Percentiles rank a stretch among this genome's conserved stretches.
Conservation (phyloP, 2,797 vertebrate genomes). For the Sarcophilus harrisii region DNA sequence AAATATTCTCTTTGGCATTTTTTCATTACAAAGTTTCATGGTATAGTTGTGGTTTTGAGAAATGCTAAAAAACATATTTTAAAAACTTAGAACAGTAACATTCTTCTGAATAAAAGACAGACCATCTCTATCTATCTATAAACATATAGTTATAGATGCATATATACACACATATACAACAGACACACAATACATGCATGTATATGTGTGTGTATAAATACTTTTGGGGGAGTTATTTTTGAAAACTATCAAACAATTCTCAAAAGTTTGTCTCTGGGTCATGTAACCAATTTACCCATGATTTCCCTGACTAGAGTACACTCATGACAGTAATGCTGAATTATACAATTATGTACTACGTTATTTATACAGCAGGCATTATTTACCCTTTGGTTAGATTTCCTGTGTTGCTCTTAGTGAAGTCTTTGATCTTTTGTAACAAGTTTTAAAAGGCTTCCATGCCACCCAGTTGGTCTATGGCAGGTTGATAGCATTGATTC, state of each 20-base stretch:
- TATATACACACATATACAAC: too few relatives aligned
- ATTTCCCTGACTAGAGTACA: slow-evolving; percentile 10
- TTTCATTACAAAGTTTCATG: neutral
- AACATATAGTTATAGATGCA: too few relatives aligned
- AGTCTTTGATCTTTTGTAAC: slow-evolving; percentile 71
- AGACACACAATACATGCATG: too few relatives aligned
- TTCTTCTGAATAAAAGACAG: neutral
- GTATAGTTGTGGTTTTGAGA: neutral
- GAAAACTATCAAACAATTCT: neutral
- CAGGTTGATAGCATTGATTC: neutral
- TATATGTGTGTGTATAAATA: too few relatives aligned
- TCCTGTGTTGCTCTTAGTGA: slow-evolving; percentile 48
- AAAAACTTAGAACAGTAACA: neutral
- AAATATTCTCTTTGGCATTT: neutral
- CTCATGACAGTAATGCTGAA: slow-evolving; percentile 56
- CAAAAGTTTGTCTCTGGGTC: neutral
- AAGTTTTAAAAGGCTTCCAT: neutral
- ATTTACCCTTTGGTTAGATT: slow-evolving; percentile 65
- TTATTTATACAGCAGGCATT: slow-evolving; percentile 60
- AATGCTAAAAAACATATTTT: neutral
- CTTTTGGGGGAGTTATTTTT: neutral
- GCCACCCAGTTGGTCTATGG: neutral
- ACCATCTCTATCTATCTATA: too few relatives aligned
- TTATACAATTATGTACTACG: slow-evolving; percentile 6
- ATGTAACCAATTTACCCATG: neutral